Percentiles rank a stretch among this genome's conserved stretches.
phyloP scores from a whole-genome alignment of 2,888 invertebrate species.

The Agapetus fuscipes region DNA sequence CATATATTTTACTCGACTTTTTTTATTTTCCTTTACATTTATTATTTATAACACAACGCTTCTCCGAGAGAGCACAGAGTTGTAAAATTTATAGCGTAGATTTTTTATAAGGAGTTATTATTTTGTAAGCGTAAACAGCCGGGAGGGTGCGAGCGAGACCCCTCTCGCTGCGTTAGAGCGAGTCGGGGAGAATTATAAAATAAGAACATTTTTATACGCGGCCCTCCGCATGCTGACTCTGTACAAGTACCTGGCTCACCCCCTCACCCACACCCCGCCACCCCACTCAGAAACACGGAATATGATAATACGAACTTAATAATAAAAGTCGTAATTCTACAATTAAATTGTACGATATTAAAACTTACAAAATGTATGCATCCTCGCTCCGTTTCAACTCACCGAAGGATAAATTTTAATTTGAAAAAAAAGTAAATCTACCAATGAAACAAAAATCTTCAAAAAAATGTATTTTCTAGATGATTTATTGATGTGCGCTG shows the following conservation, averaged over 20 bases:
- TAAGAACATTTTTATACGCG: conserved; percentile 16
- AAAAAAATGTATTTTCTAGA: too few species aligned
- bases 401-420: too few species aligned
- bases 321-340: too few species aligned
- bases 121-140: conserved; percentile 16
- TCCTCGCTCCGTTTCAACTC: too few species aligned
- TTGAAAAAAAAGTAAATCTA: too few species aligned
- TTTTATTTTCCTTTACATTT: conserved; percentile 17
- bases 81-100: conserved; percentile 20
- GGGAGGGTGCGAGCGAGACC: conserved; percentile 9
- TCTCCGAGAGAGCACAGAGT: conserved; percentile 16
- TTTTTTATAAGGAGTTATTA: conserved; percentile 20
- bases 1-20: conserved; percentile 16
- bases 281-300: neutral
- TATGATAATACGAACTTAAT: neutral
- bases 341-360: conserved; percentile 1
- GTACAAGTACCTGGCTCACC: too few species aligned
- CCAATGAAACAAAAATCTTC: too few species aligned
- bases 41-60: conserved; percentile 19
- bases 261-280: too few species aligned
- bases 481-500: too few species aligned
- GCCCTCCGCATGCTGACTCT: neutral
- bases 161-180: conserved; percentile 2
- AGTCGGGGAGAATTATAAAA: conserved; percentile 10
- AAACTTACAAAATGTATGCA: neutral